Percentiles rank a stretch among this genome's conserved stretches.
Evolutionary conservation across 2,888 invertebrate genomes (phyloP).

Genomic region (Conistra vaccinii): DNA sequence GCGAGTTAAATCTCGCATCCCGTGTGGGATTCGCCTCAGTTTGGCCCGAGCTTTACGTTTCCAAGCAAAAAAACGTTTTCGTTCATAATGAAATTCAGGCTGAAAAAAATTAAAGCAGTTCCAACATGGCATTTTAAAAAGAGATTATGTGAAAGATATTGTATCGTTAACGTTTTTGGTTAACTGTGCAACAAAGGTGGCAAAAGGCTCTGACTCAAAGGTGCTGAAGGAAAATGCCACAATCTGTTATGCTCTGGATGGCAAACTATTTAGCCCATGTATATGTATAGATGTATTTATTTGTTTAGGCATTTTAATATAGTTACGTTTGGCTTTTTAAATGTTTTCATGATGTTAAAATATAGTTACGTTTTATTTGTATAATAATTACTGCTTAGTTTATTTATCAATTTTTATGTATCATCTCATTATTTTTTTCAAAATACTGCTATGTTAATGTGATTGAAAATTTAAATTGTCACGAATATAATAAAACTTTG

Average conservation of each 20-base stretch:
- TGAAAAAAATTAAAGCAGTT: slow-evolving; percentile 13
- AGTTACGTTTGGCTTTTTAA: slow-evolving; percentile 34
- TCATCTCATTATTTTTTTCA: neutral
- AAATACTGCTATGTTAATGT: neutral
- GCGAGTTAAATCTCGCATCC: too few species aligned
- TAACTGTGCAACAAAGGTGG: slow-evolving; percentile 64
- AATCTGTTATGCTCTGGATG: slow-evolving; percentile 86
- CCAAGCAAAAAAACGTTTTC: neutral
- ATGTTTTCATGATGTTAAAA: slow-evolving; percentile 3
- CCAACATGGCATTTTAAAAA: slow-evolving; percentile 54
- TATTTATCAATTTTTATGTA: slow-evolving; percentile 9
- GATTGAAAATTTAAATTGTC: neutral
- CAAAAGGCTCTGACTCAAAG: slow-evolving; percentile 72
- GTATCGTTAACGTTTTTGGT: slow-evolving; percentile 56
- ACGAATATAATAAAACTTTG: neutral
- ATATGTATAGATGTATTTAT: slow-evolving; percentile 58
- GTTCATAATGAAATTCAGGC: neutral
- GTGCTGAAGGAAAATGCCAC: slow-evolving; percentile 77
- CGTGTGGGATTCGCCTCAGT: neutral
- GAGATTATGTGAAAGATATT: slow-evolving; percentile 43
- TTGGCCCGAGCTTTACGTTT: neutral
- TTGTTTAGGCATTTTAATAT: slow-evolving; percentile 20
- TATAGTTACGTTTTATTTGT: slow-evolving; percentile 19
- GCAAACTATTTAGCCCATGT: slow-evolving; percentile 75
- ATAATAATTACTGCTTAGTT: slow-evolving; percentile 13